These are phyloP conservation scores for Xiphophorus couchianus DNA, from an alignment of 2,113 vertebrate species.

Conservation along the genomic window DNA sequence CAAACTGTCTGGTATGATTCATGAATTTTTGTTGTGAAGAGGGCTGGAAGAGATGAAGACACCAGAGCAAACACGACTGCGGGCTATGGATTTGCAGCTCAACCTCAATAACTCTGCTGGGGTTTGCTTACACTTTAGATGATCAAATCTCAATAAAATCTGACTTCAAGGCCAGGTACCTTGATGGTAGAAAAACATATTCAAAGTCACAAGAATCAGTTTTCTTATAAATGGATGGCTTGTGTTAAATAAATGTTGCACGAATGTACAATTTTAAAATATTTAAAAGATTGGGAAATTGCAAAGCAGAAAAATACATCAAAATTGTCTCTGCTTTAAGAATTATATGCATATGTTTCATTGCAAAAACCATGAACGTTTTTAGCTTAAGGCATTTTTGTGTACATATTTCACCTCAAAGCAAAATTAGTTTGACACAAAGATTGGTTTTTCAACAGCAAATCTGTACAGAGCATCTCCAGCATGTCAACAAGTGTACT, in stretches of 20 bases:
- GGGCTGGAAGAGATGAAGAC: neutral
- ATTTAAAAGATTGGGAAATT: no score
- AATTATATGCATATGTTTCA: no score
- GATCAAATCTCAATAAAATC: neutral
- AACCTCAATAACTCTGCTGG: neutral
- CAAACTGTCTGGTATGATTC: neutral
- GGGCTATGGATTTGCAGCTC: slow-evolving; percentile 7
- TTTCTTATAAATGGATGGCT: neutral
- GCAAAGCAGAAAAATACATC: no score
- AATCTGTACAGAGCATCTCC: no score
- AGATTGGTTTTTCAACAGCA: no score
- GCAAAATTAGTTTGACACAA: no score
- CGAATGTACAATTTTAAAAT: no score
- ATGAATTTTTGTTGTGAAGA: neutral
- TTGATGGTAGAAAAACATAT: neutral
- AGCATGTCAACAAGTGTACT: no score
- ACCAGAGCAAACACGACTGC: neutral
- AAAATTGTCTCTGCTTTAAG: no score
- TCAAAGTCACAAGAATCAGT: neutral
- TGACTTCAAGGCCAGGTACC: neutral
- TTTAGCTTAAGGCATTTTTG: no score
- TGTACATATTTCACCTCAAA: no score
- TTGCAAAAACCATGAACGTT: no score
- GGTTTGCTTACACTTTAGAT: neutral
- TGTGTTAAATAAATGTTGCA: neutral